These are phyloP conservation scores for Amphilophus citrinellus DNA, from an alignment of 2,113 vertebrate genomes.

Conservation along the genomic window DNA sequence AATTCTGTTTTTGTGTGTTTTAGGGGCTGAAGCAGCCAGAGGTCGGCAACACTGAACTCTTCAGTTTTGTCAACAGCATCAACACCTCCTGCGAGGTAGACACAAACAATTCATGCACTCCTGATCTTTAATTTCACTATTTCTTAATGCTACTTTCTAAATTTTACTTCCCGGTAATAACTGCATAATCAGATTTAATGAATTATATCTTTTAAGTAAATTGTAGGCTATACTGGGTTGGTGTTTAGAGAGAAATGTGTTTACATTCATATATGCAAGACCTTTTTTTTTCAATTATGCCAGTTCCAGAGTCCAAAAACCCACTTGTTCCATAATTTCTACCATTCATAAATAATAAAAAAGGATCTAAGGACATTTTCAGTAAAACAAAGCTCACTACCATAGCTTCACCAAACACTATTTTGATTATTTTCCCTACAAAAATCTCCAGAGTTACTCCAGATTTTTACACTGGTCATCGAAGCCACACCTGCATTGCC, in stretches of 20 bases:
- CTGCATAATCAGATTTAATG: not conserved
- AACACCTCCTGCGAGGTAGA: slow-evolving; percentile 62
- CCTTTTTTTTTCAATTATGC: too few relatives aligned
- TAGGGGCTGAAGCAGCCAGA: slow-evolving; percentile 39
- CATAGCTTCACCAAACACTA: too few relatives aligned
- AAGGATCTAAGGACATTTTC: too few relatives aligned
- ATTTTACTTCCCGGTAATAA: not conserved
- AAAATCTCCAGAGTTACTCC: too few relatives aligned
- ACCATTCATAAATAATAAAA: too few relatives aligned
- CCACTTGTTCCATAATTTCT: too few relatives aligned
- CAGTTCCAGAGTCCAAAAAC: too few relatives aligned
- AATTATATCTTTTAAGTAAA: not conserved
- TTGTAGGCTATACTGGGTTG: not conserved
- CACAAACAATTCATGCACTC: not conserved
- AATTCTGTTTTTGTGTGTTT: slow-evolving; percentile 14
- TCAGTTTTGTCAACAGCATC: slow-evolving; percentile 34
- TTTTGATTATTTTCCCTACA: too few relatives aligned
- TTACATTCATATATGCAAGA: too few relatives aligned
- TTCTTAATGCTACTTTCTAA: not conserved
- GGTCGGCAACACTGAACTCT: slow-evolving; percentile 25
- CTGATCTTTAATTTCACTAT: not conserved
- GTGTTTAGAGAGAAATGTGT: not conserved
- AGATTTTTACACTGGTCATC: too few relatives aligned
- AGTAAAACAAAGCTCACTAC: too few relatives aligned
- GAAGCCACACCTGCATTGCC: too few relatives aligned